Percentiles rank a stretch among this genome's conserved stretches.
Evolutionary conservation across 1,140 invertebrate species (phyloP).

Genomic region (Ylistrum balloti): DNA sequence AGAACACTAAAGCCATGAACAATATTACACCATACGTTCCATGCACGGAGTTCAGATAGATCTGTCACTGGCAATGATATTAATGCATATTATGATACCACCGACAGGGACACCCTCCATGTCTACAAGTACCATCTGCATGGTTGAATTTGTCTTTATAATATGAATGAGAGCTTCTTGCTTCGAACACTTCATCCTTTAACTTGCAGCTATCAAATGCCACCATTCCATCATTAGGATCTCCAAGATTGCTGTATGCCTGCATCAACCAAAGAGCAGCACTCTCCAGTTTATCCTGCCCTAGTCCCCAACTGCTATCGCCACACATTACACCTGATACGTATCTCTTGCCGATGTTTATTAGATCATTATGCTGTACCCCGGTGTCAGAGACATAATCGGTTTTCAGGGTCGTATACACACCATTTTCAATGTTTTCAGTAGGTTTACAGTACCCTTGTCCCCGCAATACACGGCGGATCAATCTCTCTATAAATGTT

Average conservation of each 20-base stretch:
- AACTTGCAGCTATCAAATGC: constrained; percentile 7
- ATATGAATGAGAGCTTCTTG: background rate
- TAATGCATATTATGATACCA: background rate
- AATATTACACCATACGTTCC: too few species aligned
- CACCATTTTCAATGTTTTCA: background rate
- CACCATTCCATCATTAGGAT: background rate
- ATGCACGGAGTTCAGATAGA: too few species aligned
- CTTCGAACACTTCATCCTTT: background rate
- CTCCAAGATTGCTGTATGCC: background rate
- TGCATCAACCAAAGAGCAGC: background rate
- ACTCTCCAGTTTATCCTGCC: background rate
- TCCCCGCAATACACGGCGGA: background rate
- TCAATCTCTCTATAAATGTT: background rate
- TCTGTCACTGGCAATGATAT: too few species aligned
- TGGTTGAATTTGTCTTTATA: background rate
- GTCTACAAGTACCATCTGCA: background rate
- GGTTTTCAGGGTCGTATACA: background rate
- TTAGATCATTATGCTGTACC: background rate
- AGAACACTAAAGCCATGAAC: too few species aligned
- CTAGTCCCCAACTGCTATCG: background rate
- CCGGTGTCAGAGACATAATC: background rate
- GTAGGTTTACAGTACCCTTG: background rate
- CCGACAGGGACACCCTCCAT: background rate
- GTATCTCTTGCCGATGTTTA: background rate
- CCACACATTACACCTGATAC: background rate